Evolutionary conservation across 2,113 vertebrate species (phyloP), one percentile per base, ranked within the genome.

Genomic region (Alethe castanea): DNA sequence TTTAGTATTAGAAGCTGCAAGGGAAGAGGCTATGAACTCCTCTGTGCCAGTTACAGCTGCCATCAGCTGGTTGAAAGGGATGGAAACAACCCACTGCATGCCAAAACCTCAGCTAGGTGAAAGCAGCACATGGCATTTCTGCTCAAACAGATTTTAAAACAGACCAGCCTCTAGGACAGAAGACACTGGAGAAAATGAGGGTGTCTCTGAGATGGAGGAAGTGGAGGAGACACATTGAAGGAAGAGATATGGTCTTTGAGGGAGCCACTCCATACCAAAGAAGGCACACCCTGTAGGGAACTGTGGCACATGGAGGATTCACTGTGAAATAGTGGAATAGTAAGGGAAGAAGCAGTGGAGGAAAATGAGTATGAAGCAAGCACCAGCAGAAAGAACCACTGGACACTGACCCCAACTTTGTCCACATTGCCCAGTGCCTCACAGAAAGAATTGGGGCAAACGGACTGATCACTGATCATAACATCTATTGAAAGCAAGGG

Each of bases 391-490:
- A 50, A 42, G 24, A 85, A 59, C 12, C 20, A 11, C 50, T 87
- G n/a, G 19, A n/a, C 3, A 1, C 50, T 29, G 64, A 73, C 6
- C 8, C 6, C 3, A 83, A 8, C 7, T 40, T 40, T 52, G 35
- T 31, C 24, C 23, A 42, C 14, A 9, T 12, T 76, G 38, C 20
- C 47, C 48, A 26, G 45, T 38, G 25, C 38, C 35, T 88, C 35
- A 28, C 16, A 74, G 60, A 60, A 90, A 35, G 42, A 40, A 48
- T 0, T 62, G 17, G 6, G 26, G 12, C 22, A 52, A 31, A 86
- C 5, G 4, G 20, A 24, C 3, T 38, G 44, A 79, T 38, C 19
- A 45, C 19, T 19, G 19, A 45, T 45, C 0, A 0, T 22, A 54
- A 40, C 13, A 42, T 3, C 26, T 42, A 1, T 2, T 59, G 53